phyloP scores from a whole-genome alignment of 2,888 invertebrate species.

The Hydroisotoma schaefferi region DNA sequence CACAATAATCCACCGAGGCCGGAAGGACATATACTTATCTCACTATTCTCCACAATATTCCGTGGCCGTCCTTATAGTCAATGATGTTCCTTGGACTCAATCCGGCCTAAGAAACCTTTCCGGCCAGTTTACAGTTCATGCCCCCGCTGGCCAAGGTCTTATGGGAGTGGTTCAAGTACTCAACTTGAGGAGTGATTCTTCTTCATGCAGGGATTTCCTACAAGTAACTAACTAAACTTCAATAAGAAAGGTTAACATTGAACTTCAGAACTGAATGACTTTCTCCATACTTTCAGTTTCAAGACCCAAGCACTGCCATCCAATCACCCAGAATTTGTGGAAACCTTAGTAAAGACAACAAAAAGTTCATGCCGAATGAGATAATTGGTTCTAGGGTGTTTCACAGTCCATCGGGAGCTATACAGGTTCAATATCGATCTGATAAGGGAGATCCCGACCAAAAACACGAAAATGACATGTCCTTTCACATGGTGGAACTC shows the following conservation, averaged over 20 bases:
- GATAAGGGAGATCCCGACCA: constrained; percentile 22
- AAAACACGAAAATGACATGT: constrained; percentile 13
- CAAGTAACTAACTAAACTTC: constrained; percentile 15
- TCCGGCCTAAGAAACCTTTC: constrained; percentile 16
- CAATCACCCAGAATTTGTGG: constrained; percentile 33
- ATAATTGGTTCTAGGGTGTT: constrained; percentile 36
- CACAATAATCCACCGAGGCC: neutral
- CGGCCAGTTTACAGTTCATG: constrained; percentile 31
- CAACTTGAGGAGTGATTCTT: constrained; percentile 23
- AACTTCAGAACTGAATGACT: no score
- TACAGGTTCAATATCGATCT: constrained; percentile 30
- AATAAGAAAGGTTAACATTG: no score
- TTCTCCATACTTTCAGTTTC: constrained; percentile 31
- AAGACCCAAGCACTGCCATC: constrained; percentile 19
- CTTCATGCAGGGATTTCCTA: constrained; percentile 20
- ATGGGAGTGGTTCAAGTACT: constrained; percentile 47
- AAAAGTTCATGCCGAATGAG: constrained; percentile 29
- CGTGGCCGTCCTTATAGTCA: constrained; percentile 31
- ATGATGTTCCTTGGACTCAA: constrained; percentile 37
- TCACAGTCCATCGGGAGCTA: constrained; percentile 31
- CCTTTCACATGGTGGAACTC: constrained; percentile 40
- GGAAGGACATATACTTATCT: constrained; percentile 28
- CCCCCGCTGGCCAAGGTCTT: constrained; percentile 42
- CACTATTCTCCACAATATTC: constrained; percentile 25
- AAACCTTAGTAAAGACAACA: constrained; percentile 35